A percentile compares a stretch with the other conserved stretches of the same genome.
These are phyloP conservation scores for Drosophila insularis DNA, from an alignment of 1,140 invertebrate species.

Conservation along the genomic window DNA sequence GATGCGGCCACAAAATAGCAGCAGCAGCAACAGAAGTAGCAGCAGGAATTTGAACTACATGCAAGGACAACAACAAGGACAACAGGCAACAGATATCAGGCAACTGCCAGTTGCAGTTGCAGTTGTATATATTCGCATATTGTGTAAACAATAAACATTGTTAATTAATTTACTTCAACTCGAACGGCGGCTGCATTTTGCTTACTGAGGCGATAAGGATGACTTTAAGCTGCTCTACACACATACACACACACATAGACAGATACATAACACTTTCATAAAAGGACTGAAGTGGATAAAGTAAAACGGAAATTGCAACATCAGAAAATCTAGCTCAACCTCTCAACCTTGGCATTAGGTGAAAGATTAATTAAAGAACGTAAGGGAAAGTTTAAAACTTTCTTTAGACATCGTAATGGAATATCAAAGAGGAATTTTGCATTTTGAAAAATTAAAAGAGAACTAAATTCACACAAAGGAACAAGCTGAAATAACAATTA, in stretches of 20 bases:
- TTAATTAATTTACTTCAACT: slow-evolving; percentile 62
- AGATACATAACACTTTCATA: background rate
- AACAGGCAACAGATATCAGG: slow-evolving; percentile 17
- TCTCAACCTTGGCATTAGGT: background rate
- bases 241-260: background rate
- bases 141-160: slow-evolving; percentile 58
- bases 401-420: background rate
- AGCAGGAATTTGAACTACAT: background rate
- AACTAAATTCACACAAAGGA: background rate
- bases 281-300: slow-evolving; percentile 12
- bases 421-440: background rate
- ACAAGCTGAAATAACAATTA: background rate
- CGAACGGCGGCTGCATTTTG: slow-evolving; percentile 43
- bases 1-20: slow-evolving; percentile 30
- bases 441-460: background rate
- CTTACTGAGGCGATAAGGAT: slow-evolving; percentile 29
- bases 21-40: background rate
- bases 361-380: background rate
- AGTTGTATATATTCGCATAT: slow-evolving; percentile 41
- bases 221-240: slow-evolving; percentile 37
- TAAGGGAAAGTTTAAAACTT: background rate
- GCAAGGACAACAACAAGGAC: slow-evolving; percentile 19
- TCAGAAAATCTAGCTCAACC: slow-evolving; percentile 6
- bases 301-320: background rate
- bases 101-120: slow-evolving; percentile 5